Evolutionary conservation across 2,113 vertebrate species (phyloP).

Genomic region (Panthera tigris): DNA sequence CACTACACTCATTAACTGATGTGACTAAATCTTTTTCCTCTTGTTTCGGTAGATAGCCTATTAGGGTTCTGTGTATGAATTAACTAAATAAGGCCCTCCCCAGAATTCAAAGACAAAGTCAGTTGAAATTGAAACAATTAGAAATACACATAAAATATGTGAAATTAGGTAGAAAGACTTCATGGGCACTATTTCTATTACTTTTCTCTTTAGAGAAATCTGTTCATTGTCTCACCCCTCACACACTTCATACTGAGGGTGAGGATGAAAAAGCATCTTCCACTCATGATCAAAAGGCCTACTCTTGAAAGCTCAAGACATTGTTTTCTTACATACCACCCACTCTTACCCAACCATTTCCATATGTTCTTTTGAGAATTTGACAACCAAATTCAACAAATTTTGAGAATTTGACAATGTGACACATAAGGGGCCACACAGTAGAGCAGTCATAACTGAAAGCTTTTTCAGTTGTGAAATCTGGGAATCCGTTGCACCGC

Average conservation of each 20-base stretch:
- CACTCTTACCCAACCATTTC: not conserved
- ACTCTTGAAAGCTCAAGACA: not conserved
- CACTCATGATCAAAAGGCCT: not conserved
- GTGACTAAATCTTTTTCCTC: not conserved
- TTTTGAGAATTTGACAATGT: not conserved
- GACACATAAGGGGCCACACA: not conserved
- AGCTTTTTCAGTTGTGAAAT: not conserved
- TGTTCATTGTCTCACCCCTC: not conserved
- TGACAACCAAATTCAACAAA: not conserved
- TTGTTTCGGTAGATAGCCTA: not conserved
- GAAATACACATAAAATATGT: not conserved
- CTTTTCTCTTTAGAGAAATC: not conserved
- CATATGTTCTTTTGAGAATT: not conserved
- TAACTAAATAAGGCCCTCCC: slow-evolving; percentile 9
- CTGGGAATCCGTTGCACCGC: fast-evolving
- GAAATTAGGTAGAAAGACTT: slow-evolving; percentile 29
- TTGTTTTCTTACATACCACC: not conserved
- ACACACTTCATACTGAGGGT: not conserved
- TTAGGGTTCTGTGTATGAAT: slow-evolving; percentile 44
- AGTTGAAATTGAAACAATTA: slow-evolving; percentile 52
- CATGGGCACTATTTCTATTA: not conserved
- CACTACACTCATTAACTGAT: not conserved
- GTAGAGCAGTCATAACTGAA: not conserved
- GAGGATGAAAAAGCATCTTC: not conserved
- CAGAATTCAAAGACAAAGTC: slow-evolving; percentile 8